These are phyloP conservation scores for Ceraclea dissimilis DNA, from an alignment of 2,888 invertebrate species.

Conservation along the genomic window DNA sequence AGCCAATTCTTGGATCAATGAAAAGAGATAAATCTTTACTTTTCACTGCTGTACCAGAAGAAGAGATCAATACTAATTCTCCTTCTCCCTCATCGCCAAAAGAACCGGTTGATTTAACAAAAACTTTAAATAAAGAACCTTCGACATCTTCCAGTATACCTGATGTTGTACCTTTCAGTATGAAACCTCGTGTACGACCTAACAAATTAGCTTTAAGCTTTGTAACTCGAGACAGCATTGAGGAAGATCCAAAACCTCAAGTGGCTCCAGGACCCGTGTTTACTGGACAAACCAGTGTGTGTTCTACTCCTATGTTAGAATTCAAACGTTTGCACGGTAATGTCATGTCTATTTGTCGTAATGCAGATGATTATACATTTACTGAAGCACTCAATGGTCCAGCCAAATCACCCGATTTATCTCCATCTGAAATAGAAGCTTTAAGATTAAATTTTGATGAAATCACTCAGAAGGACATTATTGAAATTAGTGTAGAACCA, in stretches of 20 bases:
- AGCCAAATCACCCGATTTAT: background rate
- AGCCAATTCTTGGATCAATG: slow-evolving; percentile 51
- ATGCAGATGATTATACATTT: slow-evolving; percentile 42
- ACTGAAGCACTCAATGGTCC: slow-evolving; percentile 20
- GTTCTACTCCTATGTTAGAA: slow-evolving; percentile 72
- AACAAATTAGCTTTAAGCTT: slow-evolving; percentile 52
- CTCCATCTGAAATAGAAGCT: background rate
- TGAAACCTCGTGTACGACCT: slow-evolving; percentile 46
- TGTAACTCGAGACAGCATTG: slow-evolving; percentile 40
- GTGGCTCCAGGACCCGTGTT: slow-evolving; percentile 48
- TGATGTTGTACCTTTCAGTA: slow-evolving; percentile 46
- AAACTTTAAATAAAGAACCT: slow-evolving; percentile 37
- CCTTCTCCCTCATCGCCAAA: slow-evolving; percentile 34
- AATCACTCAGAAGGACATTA: background rate
- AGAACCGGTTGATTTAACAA: slow-evolving; percentile 30
- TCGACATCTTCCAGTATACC: slow-evolving; percentile 35
- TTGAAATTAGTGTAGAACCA: slow-evolving; percentile 34
- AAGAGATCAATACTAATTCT: slow-evolving; percentile 51
- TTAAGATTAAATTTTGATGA: slow-evolving; percentile 1
- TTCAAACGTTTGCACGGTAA: slow-evolving; percentile 66
- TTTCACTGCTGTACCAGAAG: slow-evolving; percentile 78
- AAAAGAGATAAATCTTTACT: slow-evolving; percentile 73
- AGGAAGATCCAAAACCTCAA: slow-evolving; percentile 46
- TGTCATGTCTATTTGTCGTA: slow-evolving; percentile 66
- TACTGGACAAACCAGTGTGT: slow-evolving; percentile 65